Evolutionary conservation across 2,888 invertebrate species (phyloP), one percentile per base, ranked within the genome.

Genomic region (Chesias legatella): DNA sequence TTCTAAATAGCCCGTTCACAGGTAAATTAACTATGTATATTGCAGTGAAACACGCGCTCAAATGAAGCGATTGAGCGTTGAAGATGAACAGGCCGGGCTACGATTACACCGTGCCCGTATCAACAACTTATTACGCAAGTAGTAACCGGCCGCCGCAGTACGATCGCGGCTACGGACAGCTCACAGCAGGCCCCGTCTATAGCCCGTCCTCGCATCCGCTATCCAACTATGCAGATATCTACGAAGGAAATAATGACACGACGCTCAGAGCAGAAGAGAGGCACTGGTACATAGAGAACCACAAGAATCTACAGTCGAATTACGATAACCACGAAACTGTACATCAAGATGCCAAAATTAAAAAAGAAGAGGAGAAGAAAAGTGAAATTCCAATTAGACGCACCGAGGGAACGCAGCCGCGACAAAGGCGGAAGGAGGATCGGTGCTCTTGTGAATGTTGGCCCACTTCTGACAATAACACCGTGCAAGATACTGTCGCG

Each of bases 11-110:
- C 59, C 58, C 43, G 43, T 51, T 57, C 44, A 55, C 63, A 73
- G 71, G 48, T 44, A 40, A 58, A 56, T 55, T 62, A 60, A 66
- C 60, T 53, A 70, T 70, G 67, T 63, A 58, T 63, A 58, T 56
- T 48, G 51, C 49, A 54, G 57, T 72, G 59, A 71, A 67, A 78
- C 73, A 70, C 76, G 76, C 75, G 73, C 70, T 76, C 82, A 77
- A 84, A 88, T 86, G 86, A 80, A 76, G 77, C 80, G 72, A 74
- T 72, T 75, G 67, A 73, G 67, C 73, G 65, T 72, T 79, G 74
- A 88, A 86, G 77, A 88, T 88, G 88, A 86, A 84, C 86, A 81
- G 88, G 81, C 75, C 84, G 79, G 84, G 80, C 73, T 88, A 84
- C 79, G 84, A 86, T 62, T 88, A 82, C 61, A 77, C 73, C 78